Percentiles rank a stretch among this genome's conserved stretches.
These are phyloP conservation scores for Peromyscus eremicus DNA, from an alignment of 2,797 vertebrate species.

Conservation along the genomic window DNA sequence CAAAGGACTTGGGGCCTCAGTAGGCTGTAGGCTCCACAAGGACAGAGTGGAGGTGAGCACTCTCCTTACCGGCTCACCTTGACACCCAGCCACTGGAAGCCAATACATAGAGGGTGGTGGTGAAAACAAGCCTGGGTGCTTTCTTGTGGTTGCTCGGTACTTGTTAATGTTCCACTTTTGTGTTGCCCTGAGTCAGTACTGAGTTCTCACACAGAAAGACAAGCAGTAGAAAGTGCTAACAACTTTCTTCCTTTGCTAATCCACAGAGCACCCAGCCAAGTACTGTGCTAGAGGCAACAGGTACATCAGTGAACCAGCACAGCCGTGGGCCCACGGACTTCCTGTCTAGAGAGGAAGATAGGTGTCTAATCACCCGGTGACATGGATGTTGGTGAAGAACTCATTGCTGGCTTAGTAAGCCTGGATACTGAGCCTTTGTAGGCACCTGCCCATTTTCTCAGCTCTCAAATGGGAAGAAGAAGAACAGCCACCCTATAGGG, in stretches of 20 bases:
- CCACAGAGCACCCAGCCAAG: background rate
- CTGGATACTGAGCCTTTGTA: background rate
- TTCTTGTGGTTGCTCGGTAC: background rate
- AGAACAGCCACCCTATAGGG: background rate
- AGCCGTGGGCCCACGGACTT: background rate
- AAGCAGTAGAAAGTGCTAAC: background rate
- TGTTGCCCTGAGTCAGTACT: background rate
- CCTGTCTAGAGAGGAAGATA: background rate
- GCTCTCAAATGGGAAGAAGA: background rate
- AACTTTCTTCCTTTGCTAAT: background rate
- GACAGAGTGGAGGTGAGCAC: too few species aligned
- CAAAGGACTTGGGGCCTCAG: background rate
- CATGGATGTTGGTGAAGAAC: background rate
- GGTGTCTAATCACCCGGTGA: background rate
- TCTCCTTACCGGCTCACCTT: background rate
- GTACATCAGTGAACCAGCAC: background rate
- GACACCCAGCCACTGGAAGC: too few species aligned
- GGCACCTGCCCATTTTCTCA: background rate
- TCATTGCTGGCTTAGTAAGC: background rate
- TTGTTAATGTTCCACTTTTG: background rate
- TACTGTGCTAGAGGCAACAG: background rate
- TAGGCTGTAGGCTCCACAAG: background rate
- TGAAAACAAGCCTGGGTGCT: background rate
- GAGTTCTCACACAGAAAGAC: background rate
- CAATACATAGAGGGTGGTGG: too few species aligned